These are phyloP conservation scores for Oncorhynchus kisutch DNA, from an alignment of 2,113 vertebrate genomes.

Conservation along the genomic window DNA sequence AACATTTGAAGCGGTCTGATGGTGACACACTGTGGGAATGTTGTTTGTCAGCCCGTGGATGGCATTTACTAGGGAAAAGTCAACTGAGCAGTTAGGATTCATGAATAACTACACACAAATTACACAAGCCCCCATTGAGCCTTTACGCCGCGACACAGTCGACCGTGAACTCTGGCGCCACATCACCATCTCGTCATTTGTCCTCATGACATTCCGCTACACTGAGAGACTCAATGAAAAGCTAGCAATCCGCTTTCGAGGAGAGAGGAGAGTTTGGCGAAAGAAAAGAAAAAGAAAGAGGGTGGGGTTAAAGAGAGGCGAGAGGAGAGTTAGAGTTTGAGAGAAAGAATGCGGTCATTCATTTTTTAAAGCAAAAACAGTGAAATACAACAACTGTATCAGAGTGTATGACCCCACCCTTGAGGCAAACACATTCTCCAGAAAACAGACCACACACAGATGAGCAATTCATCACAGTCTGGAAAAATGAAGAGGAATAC, in stretches of 20 bases:
- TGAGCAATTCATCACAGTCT: slow-evolving; percentile 46
- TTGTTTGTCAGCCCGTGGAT: slow-evolving; percentile 58
- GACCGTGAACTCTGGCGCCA: slow-evolving; percentile 53
- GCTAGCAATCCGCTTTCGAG: slow-evolving; percentile 57
- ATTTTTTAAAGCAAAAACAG: slow-evolving; percentile 52
- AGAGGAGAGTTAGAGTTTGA: background rate
- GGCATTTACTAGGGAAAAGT: slow-evolving; percentile 61
- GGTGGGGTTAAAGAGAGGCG: background rate
- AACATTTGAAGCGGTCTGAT: background rate
- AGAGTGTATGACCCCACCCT: slow-evolving; percentile 20
- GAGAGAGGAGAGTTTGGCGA: slow-evolving; percentile 4
- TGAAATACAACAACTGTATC: slow-evolving; percentile 38
- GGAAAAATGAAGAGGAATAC: slow-evolving; percentile 18
- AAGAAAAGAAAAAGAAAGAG: background rate
- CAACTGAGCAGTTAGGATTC: slow-evolving; percentile 61
- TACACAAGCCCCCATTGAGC: slow-evolving; percentile 63
- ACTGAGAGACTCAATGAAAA: slow-evolving; percentile 44
- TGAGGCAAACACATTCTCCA: slow-evolving; percentile 35
- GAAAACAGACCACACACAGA: slow-evolving; percentile 53
- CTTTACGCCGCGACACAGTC: slow-evolving; percentile 16
- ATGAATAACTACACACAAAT: slow-evolving; percentile 46
- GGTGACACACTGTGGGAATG: slow-evolving; percentile 41
- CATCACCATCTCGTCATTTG: slow-evolving; percentile 31
- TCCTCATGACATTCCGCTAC: slow-evolving; percentile 52
- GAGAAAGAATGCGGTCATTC: slow-evolving; percentile 36